Percentiles rank a stretch among this genome's conserved stretches.
Conservation (phyloP, 2,797 vertebrate genomes). For the Propithecus perrieri region DNA sequence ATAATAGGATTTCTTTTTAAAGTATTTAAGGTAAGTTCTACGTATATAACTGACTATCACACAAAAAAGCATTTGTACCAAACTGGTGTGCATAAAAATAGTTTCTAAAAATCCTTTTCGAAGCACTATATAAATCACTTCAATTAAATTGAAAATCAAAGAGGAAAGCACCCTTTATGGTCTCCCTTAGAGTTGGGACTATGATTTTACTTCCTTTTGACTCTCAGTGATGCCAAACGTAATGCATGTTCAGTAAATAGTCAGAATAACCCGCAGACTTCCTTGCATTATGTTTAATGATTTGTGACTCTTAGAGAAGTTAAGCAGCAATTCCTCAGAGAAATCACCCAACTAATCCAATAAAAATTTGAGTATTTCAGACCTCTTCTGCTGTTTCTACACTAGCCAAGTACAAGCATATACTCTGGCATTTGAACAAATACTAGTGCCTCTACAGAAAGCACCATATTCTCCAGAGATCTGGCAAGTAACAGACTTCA, state of each 20-base stretch:
- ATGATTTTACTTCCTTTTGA: not conserved
- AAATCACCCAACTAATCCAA: slow-evolving; percentile 46
- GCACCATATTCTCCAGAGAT: slow-evolving; percentile 78
- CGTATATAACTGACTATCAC: not conserved
- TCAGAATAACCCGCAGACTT: not conserved
- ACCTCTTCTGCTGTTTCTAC: slow-evolving; percentile 57
- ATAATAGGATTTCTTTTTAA: slow-evolving; percentile 32
- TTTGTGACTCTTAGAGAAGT: slow-evolving; percentile 38
- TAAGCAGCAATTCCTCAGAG: slow-evolving; percentile 51
- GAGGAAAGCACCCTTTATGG: not conserved
- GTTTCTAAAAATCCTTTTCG: slow-evolving; percentile 26
- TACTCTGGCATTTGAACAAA: slow-evolving; percentile 74
- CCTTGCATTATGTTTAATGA: slow-evolving; percentile 29
- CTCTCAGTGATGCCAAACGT: not conserved
- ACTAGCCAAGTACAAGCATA: slow-evolving; percentile 70
- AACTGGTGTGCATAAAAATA: slow-evolving; percentile 2
- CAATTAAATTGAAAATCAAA: not conserved
- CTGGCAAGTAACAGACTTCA: slow-evolving; percentile 74
- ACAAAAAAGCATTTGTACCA: slow-evolving; percentile 7
- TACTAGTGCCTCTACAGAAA: slow-evolving; percentile 69
- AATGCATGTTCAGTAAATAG: slow-evolving; percentile 26
- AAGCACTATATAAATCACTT: not conserved
- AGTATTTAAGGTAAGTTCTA: slow-evolving; percentile 17
- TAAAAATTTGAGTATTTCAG: slow-evolving; percentile 48
- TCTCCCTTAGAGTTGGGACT: not conserved